Base-by-base conservation (phyloP, 2,797 vertebrate species). In the Diplodus sargus region DNA sequence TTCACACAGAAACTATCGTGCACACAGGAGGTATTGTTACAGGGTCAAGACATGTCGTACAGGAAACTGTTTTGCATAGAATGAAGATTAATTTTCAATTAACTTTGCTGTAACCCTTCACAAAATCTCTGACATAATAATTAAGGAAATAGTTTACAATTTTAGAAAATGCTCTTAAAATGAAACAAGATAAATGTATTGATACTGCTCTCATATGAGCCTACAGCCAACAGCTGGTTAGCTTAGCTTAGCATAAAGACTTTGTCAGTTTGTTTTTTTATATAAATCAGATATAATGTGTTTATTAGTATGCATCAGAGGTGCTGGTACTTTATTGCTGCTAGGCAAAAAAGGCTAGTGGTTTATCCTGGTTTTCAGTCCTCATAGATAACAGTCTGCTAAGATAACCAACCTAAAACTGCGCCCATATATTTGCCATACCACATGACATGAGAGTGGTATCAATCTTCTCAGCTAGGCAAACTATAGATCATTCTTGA, bases 1-100 rank as follows among this genome's bases (percentile, higher is more conserved):
- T 78, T 79, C 47, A 74, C 60, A 73, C 30, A 16, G 9, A 76
- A 73, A 52, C 62, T 66, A 58, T 84, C 22, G 45, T 25, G 8
- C 42, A 74, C 20, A 1, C n/a, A 57, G 22, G 10, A 6, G 23
- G 76, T 53, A 23, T 16, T 47, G 34, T 53, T 75, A 45, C 34
- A 51, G 56, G 4, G 63, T 58, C 23, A 53, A 52, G 5, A 62
- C 49, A 53, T 51, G 69, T 59, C 78, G 28, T 54, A 39, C 10
- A 54, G 5, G 13, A 74, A 70, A 39, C 9, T 11, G 39, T 14
- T 45, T 39, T 67, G 7, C 30, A 54, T 67, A 18, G 8, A 59
- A 13, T 49, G 7, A 56, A 45, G 13, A 63, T 5, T 45, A n/a
- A 61, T 11, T 30, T 28, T 48, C 7, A 57, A 22, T 58, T 14